Evolutionary conservation across 2,797 vertebrate genomes (phyloP).

Genomic region (Megaceryle alcyon): DNA sequence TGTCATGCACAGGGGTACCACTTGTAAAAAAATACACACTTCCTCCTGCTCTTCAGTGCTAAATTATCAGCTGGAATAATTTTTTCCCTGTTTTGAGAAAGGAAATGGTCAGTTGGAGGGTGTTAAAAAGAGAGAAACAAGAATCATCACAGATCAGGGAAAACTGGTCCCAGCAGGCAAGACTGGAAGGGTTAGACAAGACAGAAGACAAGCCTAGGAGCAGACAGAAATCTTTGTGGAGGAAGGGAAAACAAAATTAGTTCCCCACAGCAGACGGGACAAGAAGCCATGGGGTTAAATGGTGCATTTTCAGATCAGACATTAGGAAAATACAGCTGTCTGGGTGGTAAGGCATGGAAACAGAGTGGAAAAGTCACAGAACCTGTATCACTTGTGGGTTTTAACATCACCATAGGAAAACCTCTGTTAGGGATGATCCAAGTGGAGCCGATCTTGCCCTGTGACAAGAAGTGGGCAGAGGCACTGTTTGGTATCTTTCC

Average conservation of each 20-base stretch:
- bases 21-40: not conserved
- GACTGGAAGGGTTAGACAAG: not conserved
- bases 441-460: not conserved
- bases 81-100: not conserved
- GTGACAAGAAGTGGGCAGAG: not conserved
- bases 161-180: not conserved
- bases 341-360: not conserved
- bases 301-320: not conserved
- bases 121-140: not conserved
- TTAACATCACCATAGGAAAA: not conserved
- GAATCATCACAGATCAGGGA: not conserved
- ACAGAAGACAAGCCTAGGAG: not conserved
- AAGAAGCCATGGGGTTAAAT: not conserved
- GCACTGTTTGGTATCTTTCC: not conserved
- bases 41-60: not conserved
- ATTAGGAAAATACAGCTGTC: not conserved
- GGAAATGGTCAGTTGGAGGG: not conserved
- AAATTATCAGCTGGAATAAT: not conserved
- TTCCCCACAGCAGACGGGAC: not conserved
- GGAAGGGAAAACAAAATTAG: not conserved
- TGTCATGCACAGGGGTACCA: not conserved
- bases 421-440: not conserved
- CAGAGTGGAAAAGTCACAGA: not conserved
- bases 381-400: accelerated
- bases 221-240: not conserved